A percentile compares a stretch with the other conserved stretches of the same genome.
Evolutionary conservation across 1,140 invertebrate species (phyloP).

Genomic region (Eurosta solidaginis): DNA sequence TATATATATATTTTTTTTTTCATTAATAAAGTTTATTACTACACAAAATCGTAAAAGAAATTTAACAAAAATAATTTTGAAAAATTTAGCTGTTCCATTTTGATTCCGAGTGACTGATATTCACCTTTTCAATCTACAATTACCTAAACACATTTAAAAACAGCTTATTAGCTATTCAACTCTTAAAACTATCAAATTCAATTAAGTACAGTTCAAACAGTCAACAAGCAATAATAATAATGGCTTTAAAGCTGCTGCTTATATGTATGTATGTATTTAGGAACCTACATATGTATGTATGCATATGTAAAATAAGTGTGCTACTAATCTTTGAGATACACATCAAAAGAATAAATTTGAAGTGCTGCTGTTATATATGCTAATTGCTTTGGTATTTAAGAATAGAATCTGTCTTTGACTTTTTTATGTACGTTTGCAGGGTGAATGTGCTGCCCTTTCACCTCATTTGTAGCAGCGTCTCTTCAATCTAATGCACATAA

Average conservation of each 20-base stretch:
- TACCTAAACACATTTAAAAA: too few species aligned
- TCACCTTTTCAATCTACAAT: neutral
- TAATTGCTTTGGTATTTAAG: neutral
- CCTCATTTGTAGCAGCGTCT: neutral
- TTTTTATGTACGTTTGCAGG: neutral
- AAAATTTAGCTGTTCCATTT: neutral
- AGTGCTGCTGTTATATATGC: neutral
- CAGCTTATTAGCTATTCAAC: neutral
- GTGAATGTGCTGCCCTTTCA: neutral
- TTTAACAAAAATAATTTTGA: too few species aligned
- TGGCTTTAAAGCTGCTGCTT: neutral
- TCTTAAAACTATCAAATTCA: neutral
- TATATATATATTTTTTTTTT: too few species aligned
- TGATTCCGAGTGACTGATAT: too few species aligned
- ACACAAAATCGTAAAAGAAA: too few species aligned
- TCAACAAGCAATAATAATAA: neutral
- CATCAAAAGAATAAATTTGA: too few species aligned
- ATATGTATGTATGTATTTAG: too few species aligned
- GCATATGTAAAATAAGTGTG: too few species aligned
- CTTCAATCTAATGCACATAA: neutral
- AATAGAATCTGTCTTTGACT: neutral
- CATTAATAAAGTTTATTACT: too few species aligned
- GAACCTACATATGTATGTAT: too few species aligned
- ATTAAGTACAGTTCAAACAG: neutral
- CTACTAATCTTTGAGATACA: too few species aligned